Base-by-base conservation (phyloP, 2,888 invertebrate genomes). In the Cheilosia grossa region DNA sequence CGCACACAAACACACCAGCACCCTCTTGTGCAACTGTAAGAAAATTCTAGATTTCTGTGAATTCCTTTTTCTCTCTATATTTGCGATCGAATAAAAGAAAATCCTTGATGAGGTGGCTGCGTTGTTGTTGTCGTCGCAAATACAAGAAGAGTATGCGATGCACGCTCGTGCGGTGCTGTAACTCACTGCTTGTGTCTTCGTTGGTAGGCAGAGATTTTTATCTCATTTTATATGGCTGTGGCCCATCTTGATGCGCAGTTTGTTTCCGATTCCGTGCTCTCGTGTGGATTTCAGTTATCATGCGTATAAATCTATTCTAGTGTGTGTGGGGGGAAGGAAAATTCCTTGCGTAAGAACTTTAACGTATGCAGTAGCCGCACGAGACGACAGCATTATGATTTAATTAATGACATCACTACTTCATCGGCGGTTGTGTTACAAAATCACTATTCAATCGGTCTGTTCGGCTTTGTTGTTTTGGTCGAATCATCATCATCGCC, bases 341-440 rank as follows among this genome's bases (percentile, higher is more conserved):
- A 58, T 47, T 44, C 53, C 47, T 33, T 74, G 49, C 53, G 40
- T 58, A 59, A 37, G 58, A 70, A 37, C 19, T 53, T 63, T 44
- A 70, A 37, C 59, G 21, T 2, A 49, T 70, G 24, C 51, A 56
- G 56, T 9, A 70, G 49, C 40, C 21, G 27, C 44, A n/a, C 27
- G 30, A 17, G 33, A 13, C 33, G 66, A 19, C 49, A 49, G 27
- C 56, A 49, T 49, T 51, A 42, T 66, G 75, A 75, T 66, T 75
- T 59, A 66, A 75, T 75, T 75, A 75, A 67, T 75, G 75, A 66
- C 75, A 67, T 75, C 75, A 67, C 58, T 66, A 66, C 58, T 66
- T 42, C 51, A 47, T 66, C 51, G 67, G 75, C 13, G 56, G 58
- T 40, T 51, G 24, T 56, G 37, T 37, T 37, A 49, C 64, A 64